A percentile compares a stretch with the other conserved stretches of the same genome.
These are phyloP conservation scores for Drosophila seguyi DNA, from an alignment of 1,140 invertebrate species.

Conservation along the genomic window DNA sequence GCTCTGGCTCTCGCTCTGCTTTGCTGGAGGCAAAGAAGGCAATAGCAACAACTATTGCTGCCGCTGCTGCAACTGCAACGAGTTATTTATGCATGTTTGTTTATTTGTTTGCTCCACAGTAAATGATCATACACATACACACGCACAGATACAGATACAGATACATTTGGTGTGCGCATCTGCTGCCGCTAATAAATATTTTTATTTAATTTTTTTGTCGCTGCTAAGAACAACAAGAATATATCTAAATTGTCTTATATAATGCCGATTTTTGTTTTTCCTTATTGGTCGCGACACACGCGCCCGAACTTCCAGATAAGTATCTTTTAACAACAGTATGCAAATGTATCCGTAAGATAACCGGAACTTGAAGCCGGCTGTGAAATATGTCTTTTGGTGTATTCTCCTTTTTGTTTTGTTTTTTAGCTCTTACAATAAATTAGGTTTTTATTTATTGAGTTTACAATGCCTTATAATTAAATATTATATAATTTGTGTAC, in stretches of 20 bases:
- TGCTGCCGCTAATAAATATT: slow-evolving; percentile 64
- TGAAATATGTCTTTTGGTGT: slow-evolving; percentile 16
- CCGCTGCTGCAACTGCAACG: slow-evolving; percentile 74
- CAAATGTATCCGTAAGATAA: slow-evolving; percentile 32
- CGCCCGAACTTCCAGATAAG: slow-evolving; percentile 24
- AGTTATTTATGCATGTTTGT: slow-evolving; percentile 84
- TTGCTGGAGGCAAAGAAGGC: slow-evolving; percentile 69
- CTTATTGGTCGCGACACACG: slow-evolving; percentile 44
- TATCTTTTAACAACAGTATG: slow-evolving; percentile 33
- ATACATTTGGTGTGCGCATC: slow-evolving; percentile 40
- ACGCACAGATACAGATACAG: slow-evolving; percentile 8
- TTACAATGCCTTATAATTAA: neutral
- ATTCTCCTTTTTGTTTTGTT: neutral
- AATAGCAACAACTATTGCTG: slow-evolving; percentile 26
- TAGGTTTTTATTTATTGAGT: neutral
- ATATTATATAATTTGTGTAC: neutral
- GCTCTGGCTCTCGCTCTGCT: slow-evolving; percentile 51
- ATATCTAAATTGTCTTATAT: slow-evolving; percentile 47
- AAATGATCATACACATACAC: slow-evolving; percentile 75
- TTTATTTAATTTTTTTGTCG: slow-evolving; percentile 22
- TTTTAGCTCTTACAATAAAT: neutral
- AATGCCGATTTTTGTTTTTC: slow-evolving; percentile 37
- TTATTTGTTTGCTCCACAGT: slow-evolving; percentile 81
- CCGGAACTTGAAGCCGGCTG: slow-evolving; percentile 32
- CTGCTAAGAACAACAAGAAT: slow-evolving; percentile 49